phyloP scores from a whole-genome alignment of 2,797 vertebrate species.

The Microctenopoma steveboyesi region DNA sequence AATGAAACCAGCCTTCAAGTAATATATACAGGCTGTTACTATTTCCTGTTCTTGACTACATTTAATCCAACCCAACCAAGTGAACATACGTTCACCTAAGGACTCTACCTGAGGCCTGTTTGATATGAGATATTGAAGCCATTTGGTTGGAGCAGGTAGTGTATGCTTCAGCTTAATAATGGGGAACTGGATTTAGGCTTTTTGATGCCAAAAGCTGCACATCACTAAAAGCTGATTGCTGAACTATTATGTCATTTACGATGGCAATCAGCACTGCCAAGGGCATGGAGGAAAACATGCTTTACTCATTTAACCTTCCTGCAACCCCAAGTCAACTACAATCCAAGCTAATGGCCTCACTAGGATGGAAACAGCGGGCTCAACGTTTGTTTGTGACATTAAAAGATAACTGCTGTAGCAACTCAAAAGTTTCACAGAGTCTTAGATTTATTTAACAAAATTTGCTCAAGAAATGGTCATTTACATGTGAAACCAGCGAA shows the following conservation, averaged over 20 bases:
- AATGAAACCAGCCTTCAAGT: conserved; percentile 1
- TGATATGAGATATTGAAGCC: conserved; percentile 25
- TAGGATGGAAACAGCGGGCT: conserved; percentile 24
- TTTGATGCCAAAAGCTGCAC: conserved; percentile 37
- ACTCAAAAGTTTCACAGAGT: background rate
- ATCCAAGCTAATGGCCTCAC: conserved; percentile 25
- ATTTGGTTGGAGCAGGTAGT: conserved; percentile 25
- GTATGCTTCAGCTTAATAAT: conserved; percentile 29
- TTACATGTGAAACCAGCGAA: conserved; percentile 39
- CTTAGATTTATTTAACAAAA: background rate
- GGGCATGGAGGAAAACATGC: conserved; percentile 15
- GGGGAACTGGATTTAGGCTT: conserved; percentile 41
- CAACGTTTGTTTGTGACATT: conserved; percentile 19
- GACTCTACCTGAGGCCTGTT: conserved; percentile 1
- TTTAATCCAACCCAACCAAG: conserved; percentile 8
- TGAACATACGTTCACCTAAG: conserved; percentile 5
- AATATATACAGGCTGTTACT: conserved; percentile 18
- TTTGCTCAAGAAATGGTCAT: conserved; percentile 9
- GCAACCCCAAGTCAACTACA: conserved; percentile 19
- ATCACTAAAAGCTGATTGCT: conserved; percentile 51
- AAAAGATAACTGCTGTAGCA: background rate
- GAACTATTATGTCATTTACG: conserved; percentile 50
- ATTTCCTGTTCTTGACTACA: conserved; percentile 31
- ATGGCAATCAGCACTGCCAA: conserved; percentile 38
- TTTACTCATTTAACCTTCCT: conserved; percentile 43